Conservation (phyloP, 2,888 invertebrate species). For the Caenorhabditis drosophilae region DNA sequence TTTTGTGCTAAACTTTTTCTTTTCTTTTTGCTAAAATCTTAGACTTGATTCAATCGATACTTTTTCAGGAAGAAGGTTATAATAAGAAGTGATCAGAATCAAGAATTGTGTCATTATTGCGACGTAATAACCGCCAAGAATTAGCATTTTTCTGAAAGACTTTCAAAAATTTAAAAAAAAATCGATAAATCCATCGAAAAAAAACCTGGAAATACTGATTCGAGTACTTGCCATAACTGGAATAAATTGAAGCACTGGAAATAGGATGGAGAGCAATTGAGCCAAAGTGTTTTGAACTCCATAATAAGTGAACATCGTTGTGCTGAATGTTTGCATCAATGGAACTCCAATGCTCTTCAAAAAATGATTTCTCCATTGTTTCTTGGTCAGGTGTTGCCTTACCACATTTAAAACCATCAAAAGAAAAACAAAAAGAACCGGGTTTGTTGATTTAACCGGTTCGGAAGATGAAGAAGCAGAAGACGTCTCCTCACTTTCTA, state of each 20-base stretch:
- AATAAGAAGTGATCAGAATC: conserved; percentile 34
- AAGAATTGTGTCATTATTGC: conserved; percentile 37
- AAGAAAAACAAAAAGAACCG: conserved; percentile 22
- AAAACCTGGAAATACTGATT: conserved; percentile 18
- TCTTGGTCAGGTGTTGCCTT: too few species aligned
- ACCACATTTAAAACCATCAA: conserved; percentile 36
- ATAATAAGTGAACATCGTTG: conserved; percentile 20
- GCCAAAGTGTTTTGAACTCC: conserved; percentile 10
- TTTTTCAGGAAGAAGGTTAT: conserved; percentile 33
- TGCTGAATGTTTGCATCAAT: conserved; percentile 44
- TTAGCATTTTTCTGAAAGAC: conserved; percentile 19
- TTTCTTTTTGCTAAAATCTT: background rate
- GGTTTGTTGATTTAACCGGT: conserved; percentile 16
- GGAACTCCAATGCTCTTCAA: conserved; percentile 54
- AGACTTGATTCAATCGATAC: conserved; percentile 1
- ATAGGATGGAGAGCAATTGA: conserved; percentile 15
- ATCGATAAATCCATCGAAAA: too few species aligned
- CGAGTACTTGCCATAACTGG: conserved; percentile 20
- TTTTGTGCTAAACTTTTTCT: conserved; percentile 21
- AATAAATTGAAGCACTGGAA: conserved; percentile 26
- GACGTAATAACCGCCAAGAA: conserved; percentile 39
- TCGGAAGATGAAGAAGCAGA: too few species aligned
- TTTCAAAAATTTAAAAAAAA: background rate
- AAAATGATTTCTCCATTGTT: too few species aligned
- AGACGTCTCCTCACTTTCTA: conserved; percentile 5